phyloP scores from a whole-genome alignment of 2,113 vertebrate species.

The Ageneiosus marmoratus region DNA sequence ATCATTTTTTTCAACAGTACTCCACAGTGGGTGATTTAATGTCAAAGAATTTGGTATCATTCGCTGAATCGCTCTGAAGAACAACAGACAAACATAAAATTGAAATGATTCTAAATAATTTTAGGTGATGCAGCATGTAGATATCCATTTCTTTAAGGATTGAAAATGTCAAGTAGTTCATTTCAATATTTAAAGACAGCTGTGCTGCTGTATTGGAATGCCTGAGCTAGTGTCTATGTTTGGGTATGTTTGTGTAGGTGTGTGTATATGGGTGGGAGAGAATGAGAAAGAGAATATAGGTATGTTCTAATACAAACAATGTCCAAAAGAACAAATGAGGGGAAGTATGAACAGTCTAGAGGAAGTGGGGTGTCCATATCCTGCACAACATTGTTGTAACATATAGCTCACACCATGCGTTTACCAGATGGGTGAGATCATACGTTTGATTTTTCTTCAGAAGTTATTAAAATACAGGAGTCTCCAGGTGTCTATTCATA shows the following conservation, averaged over 20 bases:
- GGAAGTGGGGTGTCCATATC: slow-evolving; percentile 19
- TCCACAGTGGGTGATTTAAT: not conserved
- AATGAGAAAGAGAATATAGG: not conserved
- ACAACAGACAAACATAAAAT: not conserved
- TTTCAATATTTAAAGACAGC: not conserved
- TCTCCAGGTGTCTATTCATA: not conserved
- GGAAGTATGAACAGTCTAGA: slow-evolving; percentile 4
- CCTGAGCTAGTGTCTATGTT: not conserved
- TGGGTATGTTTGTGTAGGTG: not conserved
- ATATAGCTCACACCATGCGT: not conserved
- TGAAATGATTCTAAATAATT: not conserved
- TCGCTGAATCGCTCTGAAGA: not conserved
- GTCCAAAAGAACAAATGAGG: not conserved
- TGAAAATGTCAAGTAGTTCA: not conserved
- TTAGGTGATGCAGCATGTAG: not conserved
- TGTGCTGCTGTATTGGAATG: not conserved
- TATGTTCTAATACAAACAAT: not conserved
- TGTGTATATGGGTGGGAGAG: not conserved
- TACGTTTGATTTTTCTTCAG: slow-evolving; percentile 28
- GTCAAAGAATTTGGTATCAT: not conserved
- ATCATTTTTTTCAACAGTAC: not conserved
- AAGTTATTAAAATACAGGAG: not conserved
- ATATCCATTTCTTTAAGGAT: not conserved
- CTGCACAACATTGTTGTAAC: not conserved
- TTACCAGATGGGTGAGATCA: not conserved